Evolutionary conservation across 2,888 invertebrate genomes (phyloP).

Genomic region (Papilio elwesi): DNA sequence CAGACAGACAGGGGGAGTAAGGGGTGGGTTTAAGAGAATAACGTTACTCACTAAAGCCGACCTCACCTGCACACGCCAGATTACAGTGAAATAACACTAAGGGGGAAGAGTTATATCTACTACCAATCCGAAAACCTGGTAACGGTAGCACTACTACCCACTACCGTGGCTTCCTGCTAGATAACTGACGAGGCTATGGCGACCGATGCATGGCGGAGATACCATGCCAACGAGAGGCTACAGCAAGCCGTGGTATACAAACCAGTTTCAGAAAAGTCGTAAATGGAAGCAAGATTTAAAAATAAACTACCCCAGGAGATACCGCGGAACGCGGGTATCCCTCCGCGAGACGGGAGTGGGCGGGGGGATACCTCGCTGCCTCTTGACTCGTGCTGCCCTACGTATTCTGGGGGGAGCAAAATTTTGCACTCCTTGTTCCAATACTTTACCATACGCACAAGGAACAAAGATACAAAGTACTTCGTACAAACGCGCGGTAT

Average conservation of each 20-base stretch:
- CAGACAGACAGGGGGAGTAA: too few relatives aligned
- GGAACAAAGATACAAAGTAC: too few relatives aligned
- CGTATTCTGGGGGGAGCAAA: too few relatives aligned
- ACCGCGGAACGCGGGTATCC: conserved; percentile 6
- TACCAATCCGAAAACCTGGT: conserved; percentile 7
- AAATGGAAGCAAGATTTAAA: not conserved
- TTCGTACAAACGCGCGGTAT: too few relatives aligned
- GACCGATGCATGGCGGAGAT: conserved; percentile 17
- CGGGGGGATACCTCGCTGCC: not conserved
- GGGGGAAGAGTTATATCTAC: too few relatives aligned
- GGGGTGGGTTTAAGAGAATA: too few relatives aligned
- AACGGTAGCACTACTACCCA: not conserved
- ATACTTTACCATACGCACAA: too few relatives aligned
- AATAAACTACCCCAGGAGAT: conserved; percentile 7
- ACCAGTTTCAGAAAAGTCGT: not conserved
- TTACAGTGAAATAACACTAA: too few relatives aligned
- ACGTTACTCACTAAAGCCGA: too few relatives aligned
- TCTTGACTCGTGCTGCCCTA: not conserved
- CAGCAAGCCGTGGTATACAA: not conserved
- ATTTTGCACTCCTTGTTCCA: too few relatives aligned
- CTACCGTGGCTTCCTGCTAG: conserved; percentile 6
- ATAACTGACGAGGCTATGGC: conserved; percentile 4
- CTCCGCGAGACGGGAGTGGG: not conserved
- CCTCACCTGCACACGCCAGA: too few relatives aligned
- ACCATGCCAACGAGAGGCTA: conserved; percentile 2